Percentiles rank a stretch among this genome's conserved stretches.
Conservation (phyloP, 2,113 vertebrate species). For the Himantopus leucocephalus region DNA sequence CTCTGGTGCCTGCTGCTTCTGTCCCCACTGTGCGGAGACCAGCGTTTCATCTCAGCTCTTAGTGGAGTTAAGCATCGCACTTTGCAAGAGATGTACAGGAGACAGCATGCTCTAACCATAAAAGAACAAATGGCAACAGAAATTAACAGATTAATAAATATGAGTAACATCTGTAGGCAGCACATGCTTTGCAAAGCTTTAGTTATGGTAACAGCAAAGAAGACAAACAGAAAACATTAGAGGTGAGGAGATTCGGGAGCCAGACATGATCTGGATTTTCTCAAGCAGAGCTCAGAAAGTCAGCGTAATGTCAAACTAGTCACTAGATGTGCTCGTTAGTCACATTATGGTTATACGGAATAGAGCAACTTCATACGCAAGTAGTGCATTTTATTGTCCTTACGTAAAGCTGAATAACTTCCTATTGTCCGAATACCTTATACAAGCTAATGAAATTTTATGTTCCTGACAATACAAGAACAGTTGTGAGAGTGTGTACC, state of each 20-base stretch:
- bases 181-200: background rate
- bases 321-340: no score
- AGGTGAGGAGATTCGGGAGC: background rate
- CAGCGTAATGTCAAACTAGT: accelerated
- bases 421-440: background rate
- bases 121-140: background rate
- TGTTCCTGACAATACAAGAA: background rate
- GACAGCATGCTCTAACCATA: background rate
- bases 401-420: background rate
- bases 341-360: background rate
- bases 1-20: background rate
- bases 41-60: background rate
- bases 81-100: background rate
- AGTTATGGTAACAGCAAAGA: background rate
- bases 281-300: background rate
- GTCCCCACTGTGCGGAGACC: background rate
- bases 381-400: background rate
- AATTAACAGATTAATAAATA: background rate
- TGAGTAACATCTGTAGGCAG: background rate
- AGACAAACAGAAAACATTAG: background rate
- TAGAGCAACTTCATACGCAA: background rate
- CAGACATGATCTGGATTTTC: background rate
- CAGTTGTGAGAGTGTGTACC: background rate
- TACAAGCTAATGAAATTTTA: background rate
- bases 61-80: background rate